Evolutionary conservation across 2,797 vertebrate species (phyloP).

Genomic region (Poeciliopsis gracilis): DNA sequence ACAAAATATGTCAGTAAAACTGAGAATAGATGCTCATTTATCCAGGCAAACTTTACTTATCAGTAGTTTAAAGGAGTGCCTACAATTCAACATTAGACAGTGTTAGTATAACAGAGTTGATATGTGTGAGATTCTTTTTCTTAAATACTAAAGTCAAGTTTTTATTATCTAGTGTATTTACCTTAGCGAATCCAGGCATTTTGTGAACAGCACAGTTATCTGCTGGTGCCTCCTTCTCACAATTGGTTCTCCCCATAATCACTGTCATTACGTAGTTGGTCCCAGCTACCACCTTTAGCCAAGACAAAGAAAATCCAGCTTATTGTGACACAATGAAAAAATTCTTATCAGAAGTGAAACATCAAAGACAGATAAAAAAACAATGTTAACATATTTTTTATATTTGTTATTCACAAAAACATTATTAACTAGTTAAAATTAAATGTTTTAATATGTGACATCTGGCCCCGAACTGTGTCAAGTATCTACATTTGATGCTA

Average conservation of each 20-base stretch:
- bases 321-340: not conserved
- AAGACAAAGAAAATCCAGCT: not conserved
- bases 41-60: not conserved
- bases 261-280: not conserved
- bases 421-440: not conserved
- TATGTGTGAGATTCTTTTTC: not conserved
- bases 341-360: not conserved
- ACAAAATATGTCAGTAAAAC: not conserved
- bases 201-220: not conserved
- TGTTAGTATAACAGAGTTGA: not conserved
- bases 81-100: not conserved
- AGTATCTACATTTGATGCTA: not conserved
- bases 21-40: not conserved
- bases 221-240: not conserved
- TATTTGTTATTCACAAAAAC: not conserved
- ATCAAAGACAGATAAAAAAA: not conserved
- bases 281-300: slow-evolving; percentile 1
- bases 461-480: not conserved
- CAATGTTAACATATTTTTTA: not conserved
- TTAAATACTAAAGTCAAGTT: not conserved
- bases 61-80: not conserved
- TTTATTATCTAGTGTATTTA: not conserved
- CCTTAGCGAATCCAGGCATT: not conserved
- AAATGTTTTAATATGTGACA: not conserved
- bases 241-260: not conserved